Base-by-base conservation (phyloP, 1,140 invertebrate genomes). In the Drosophila guanche region DNA sequence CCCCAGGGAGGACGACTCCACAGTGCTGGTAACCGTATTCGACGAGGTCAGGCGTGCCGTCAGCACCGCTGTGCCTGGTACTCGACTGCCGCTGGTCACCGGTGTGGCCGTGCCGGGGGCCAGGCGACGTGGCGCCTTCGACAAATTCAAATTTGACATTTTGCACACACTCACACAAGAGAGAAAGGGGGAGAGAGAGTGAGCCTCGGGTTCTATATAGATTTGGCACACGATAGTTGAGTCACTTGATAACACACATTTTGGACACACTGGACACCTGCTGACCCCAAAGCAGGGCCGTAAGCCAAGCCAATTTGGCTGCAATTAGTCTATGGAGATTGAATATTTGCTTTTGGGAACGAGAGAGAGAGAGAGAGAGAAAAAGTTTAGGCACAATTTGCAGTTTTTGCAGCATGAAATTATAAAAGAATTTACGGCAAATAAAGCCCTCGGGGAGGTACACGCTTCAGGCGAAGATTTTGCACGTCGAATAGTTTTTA, bases 21-120 rank as follows among this genome's bases (percentile, higher is more conserved):
- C 62, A 43, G 67, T 46, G 40, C 69, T 89, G 23, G 73, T 72
- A 37, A 84, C 89, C 10, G 58, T 77, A 43, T 78, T 80, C 25
- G 41, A 59, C 50, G 72, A 68, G 65, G 66, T 79, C 47, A 75
- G 51, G 16, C 74, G 83, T 20, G 81, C 81, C 59, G 81, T 78
- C 41, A 86, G 52, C 41, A 70, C 50, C 46, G 56, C 43, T 51
- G 50, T 48, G 25, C 46, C 47, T 33, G 63, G 16, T 43, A 33
- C 56, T 46, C 53, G 25, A 42, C 33, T 41, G 41, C 45, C 37
- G 40, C 33, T 48, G 25, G 50, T 46, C 40, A 88, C 72, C 48
- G 83, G 89, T 68, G 89, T 88, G 23, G 89, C 89, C 5, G 74
- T 41, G 12, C 89, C 89, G 5, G 89, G 85, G 23, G 77, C 85